Evolutionary conservation across 35 echinoderm and acorn worm genomes (phyloP).

Genomic region (Strongylocentrotus purpuratus): DNA sequence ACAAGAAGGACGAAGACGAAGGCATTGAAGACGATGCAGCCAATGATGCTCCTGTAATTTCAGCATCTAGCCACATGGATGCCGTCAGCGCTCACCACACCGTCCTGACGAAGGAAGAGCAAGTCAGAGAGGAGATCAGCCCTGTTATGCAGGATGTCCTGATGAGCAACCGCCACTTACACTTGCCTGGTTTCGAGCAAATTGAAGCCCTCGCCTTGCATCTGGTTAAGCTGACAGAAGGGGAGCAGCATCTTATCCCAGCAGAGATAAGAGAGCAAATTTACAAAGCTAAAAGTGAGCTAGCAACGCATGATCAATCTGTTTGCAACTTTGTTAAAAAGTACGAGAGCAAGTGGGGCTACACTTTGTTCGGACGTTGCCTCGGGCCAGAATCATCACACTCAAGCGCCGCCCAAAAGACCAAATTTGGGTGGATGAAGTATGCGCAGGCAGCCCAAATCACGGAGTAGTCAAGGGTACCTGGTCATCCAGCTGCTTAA

Average conservation of each 20-base stretch:
- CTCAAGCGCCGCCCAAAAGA: too few relatives aligned
- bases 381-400: too few relatives aligned
- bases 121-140: conserved; percentile 31
- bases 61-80: neutral
- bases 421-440: too few relatives aligned
- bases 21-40: too few relatives aligned
- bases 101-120: conserved; percentile 51
- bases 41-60: too few relatives aligned
- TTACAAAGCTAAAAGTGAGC: too few relatives aligned
- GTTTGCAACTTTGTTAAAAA: neutral
- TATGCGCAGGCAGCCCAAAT: too few relatives aligned
- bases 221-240: conserved; percentile 41
- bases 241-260: conserved; percentile 54
- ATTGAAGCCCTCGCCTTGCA: conserved; percentile 51
- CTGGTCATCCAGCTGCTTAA: too few relatives aligned
- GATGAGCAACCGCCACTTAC: conserved; percentile 13
- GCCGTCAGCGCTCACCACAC: neutral
- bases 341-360: neutral
- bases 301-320: neutral
- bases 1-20: too few relatives aligned
- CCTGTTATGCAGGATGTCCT: conserved; percentile 60
- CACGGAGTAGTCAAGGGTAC: conserved; percentile 56
- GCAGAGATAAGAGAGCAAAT: conserved; percentile 48
- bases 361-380: too few relatives aligned
- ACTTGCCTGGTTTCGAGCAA: conserved; percentile 57